These are phyloP conservation scores for Apeira syringaria DNA, from an alignment of 2,888 invertebrate species.

Conservation along the genomic window DNA sequence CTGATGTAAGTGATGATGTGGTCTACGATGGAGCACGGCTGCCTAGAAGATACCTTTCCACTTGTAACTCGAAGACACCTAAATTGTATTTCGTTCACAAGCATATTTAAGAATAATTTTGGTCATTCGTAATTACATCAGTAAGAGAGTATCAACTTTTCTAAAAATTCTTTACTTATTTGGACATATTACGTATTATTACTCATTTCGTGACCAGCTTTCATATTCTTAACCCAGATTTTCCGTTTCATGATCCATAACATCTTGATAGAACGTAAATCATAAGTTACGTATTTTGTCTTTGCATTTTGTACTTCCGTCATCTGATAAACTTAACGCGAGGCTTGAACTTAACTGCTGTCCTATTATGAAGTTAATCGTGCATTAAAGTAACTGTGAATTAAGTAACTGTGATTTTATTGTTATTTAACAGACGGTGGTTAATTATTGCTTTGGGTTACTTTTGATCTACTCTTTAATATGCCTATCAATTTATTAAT, in stretches of 20 bases:
- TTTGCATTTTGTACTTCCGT: conserved; percentile 48
- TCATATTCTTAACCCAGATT: conserved; percentile 45
- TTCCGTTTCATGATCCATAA: conserved; percentile 42
- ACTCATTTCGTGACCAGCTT: conserved; percentile 40
- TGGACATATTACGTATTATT: conserved; percentile 25
- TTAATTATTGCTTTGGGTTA: too few species aligned
- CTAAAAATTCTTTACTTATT: conserved; percentile 8
- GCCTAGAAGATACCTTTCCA: too few species aligned
- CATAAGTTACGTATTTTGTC: conserved; percentile 34
- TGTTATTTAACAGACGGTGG: not conserved
- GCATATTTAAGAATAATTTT: too few species aligned
- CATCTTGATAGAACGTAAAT: conserved; percentile 38
- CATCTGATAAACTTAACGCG: conserved; percentile 53
- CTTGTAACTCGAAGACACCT: too few species aligned
- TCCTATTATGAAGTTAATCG: conserved; percentile 24
- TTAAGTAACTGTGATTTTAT: conserved; percentile 5
- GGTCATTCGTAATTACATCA: too few species aligned
- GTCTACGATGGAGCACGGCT: too few species aligned
- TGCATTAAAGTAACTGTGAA: conserved; percentile 23
- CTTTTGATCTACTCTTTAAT: too few species aligned
- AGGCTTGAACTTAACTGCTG: conserved; percentile 22
- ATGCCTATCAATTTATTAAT: too few species aligned
- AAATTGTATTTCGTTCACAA: too few species aligned
- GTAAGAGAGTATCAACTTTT: too few species aligned
- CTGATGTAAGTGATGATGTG: too few species aligned